Percentiles rank a stretch among this genome's conserved stretches.
Conservation (phyloP, 2,888 invertebrate genomes). For the Listrodromus nycthemerus region DNA sequence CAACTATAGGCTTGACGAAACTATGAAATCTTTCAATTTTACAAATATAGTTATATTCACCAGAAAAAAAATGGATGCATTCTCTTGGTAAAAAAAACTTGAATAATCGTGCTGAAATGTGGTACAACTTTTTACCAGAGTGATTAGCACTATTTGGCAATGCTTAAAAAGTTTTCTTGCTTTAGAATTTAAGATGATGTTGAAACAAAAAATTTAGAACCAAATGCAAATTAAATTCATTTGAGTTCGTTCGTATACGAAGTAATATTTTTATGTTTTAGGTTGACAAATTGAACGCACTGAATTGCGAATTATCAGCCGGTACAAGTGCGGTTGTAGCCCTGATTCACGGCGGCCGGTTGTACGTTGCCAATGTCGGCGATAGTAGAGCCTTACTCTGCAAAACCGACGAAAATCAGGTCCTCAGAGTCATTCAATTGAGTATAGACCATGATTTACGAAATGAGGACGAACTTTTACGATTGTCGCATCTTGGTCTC, state of each 20-base stretch:
- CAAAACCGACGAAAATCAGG: constrained; percentile 91
- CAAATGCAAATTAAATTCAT: neutral
- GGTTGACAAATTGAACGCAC: constrained; percentile 89
- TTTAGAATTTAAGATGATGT: too few relatives aligned
- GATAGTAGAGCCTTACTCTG: constrained; percentile 93
- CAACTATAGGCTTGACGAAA: neutral
- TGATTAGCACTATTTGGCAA: too few relatives aligned
- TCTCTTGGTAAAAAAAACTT: too few relatives aligned
- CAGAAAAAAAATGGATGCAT: too few relatives aligned
- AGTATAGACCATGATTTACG: constrained; percentile 93
- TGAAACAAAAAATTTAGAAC: neutral
- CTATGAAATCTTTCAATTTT: neutral
- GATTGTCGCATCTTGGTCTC: constrained; percentile 91
- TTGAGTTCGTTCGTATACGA: neutral
- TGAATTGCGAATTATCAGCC: constrained; percentile 92
- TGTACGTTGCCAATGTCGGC: constrained; percentile 96
- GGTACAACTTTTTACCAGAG: too few relatives aligned
- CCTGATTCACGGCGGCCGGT: constrained; percentile 90
- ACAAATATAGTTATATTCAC: neutral
- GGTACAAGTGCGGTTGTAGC: constrained; percentile 94
- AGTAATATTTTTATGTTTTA: constrained; percentile 56
- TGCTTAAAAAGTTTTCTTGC: too few relatives aligned
- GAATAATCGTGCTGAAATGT: too few relatives aligned
- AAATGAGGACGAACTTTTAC: constrained; percentile 93
- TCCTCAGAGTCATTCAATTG: constrained; percentile 91